Evolutionary conservation across 2,797 vertebrate genomes (phyloP).

Genomic region (Bradypodion ventrale): DNA sequence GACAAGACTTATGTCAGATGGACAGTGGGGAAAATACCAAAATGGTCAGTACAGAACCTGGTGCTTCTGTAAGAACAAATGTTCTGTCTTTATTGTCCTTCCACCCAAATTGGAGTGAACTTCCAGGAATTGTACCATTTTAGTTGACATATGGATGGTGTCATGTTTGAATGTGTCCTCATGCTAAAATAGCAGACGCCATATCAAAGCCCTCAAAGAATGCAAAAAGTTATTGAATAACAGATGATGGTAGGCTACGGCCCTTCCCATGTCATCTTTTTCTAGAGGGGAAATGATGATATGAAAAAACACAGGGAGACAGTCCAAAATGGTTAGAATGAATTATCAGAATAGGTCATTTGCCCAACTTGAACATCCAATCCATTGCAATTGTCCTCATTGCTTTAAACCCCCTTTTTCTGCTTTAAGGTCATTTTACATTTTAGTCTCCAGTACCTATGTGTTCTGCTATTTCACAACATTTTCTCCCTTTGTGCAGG

Average conservation of each 20-base stretch:
- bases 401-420: too few relatives aligned
- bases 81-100: too few relatives aligned
- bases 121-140: neutral
- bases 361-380: neutral
- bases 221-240: too few relatives aligned
- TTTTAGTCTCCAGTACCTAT: neutral
- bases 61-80: too few relatives aligned
- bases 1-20: too few relatives aligned
- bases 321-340: neutral
- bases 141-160: neutral
- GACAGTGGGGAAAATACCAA: neutral
- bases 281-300: neutral
- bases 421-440: neutral
- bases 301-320: neutral
- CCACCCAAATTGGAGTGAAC: neutral
- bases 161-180: neutral
- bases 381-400: too few relatives aligned
- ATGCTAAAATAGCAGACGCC: neutral
- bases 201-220: neutral
- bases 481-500: conserved; percentile 69
- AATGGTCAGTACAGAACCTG: neutral
- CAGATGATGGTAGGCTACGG: too few relatives aligned
- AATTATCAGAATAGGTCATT: neutral
- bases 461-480: neutral
- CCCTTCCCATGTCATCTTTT: neutral